Conservation (phyloP, 2,888 invertebrate species). For the Drosophila kanekoi region DNA sequence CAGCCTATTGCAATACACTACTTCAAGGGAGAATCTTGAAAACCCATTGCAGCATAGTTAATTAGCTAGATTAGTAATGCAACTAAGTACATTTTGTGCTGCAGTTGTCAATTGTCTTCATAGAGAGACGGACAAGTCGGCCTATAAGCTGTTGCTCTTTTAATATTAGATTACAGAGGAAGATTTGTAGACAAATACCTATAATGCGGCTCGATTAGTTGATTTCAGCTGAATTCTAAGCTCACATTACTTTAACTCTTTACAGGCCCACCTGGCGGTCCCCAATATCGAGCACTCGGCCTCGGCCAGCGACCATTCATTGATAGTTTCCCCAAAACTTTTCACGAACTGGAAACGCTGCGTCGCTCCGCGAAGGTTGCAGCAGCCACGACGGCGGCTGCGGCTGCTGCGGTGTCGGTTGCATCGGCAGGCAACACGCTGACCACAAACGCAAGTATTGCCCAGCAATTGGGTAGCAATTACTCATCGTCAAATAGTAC, state of each 20-base stretch:
- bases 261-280: slow-evolving; percentile 87
- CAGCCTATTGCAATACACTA: too few species aligned
- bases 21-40: too few species aligned
- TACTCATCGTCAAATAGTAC: slow-evolving; percentile 85
- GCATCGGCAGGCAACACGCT: slow-evolving; percentile 40
- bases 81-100: too few species aligned
- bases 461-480: slow-evolving; percentile 80
- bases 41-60: too few species aligned
- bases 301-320: slow-evolving; percentile 90
- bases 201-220: not conserved
- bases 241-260: slow-evolving; percentile 3
- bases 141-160: too few species aligned
- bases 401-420: slow-evolving; percentile 58
- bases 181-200: not conserved
- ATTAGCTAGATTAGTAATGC: too few species aligned
- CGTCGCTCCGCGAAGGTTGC: slow-evolving; percentile 86
- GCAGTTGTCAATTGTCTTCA: too few species aligned
- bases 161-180: too few species aligned
- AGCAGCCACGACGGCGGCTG: slow-evolving; percentile 78
- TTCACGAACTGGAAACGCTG: slow-evolving; percentile 89
- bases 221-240: not conserved
- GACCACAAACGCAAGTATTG: slow-evolving; percentile 66
- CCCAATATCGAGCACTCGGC: slow-evolving; percentile 90
- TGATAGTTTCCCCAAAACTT: slow-evolving; percentile 88
- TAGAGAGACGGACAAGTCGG: too few species aligned